Base-by-base conservation (phyloP, 2,797 vertebrate species). In the Picus viridis region DNA sequence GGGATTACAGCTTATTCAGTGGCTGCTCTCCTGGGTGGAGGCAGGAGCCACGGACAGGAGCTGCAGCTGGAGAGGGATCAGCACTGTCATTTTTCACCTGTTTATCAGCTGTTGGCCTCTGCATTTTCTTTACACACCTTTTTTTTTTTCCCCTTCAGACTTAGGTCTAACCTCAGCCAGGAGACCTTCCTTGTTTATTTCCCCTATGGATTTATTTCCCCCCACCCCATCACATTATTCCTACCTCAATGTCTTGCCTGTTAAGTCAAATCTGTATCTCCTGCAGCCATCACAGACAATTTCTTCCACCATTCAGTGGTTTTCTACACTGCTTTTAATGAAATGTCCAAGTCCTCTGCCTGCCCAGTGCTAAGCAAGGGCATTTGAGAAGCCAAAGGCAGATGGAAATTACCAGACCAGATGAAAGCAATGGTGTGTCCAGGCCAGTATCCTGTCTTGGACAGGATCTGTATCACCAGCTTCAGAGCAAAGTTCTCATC, bases 381-480 rank as follows among this genome's bases (percentile, higher is more conserved):
- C 36, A 76, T 18, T 62, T 20, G 34, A 65, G 45, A 78, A 86
- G 32, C 74, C 45, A 82, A 73, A 92, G 68, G 36, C 57, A 69
- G 64, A 64, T 39, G 76, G 67, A 90, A 94, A 83, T 70, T 88
- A 41, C 93, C 92, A 94, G 74, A 61, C 54, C 87, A 84, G 64
- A 86, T 49, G 54, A 94, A 95, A 91, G 16, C 65, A 91, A 15
- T 68, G 74, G 15, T 85, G 45, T 58, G n/a, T 59, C 86, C 65
- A 85, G 72, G 69, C 71, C 75, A 80, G 58, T 29, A 91, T 94
- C 85, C 93, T 95, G 91, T 67, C 87, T 89, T 59, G 87, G 87
- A 86, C 75, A 95, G 74, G 74, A 82, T 47, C 68, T 47, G 20
- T 73, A 73, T 88, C 87, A 86, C 80, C 75, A 74, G 34, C 68